Percentiles rank a stretch among this genome's conserved stretches.
Conservation (phyloP, 2,113 vertebrate genomes). For the Donacobius atricapilla region DNA sequence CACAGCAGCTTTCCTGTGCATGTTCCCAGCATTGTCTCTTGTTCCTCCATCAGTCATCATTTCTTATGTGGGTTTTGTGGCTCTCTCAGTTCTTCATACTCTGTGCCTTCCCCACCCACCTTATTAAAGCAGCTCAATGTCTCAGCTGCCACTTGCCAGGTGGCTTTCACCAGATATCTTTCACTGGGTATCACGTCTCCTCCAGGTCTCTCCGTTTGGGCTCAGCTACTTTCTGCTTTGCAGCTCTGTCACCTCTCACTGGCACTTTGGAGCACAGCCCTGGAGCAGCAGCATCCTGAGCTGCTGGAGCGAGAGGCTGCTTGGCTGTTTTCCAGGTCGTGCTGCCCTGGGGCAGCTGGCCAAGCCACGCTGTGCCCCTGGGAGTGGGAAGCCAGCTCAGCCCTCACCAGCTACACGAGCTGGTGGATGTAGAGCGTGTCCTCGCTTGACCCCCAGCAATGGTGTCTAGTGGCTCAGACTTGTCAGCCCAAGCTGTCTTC, state of each 20-base stretch:
- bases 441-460: rapidly evolving
- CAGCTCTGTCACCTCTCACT: not conserved
- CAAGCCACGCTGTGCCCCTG: rapidly evolving
- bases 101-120: not conserved
- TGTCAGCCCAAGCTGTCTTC: not conserved
- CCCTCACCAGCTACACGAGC: not conserved
- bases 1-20: not conserved
- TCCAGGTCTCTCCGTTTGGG: not conserved
- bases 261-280: not conserved
- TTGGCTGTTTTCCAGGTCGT: not conserved
- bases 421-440: not conserved
- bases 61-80: not conserved
- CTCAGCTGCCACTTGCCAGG: not conserved
- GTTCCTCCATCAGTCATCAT: not conserved
- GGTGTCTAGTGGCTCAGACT: not conserved
- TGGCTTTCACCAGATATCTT: not conserved
- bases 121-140: not conserved
- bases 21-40: not conserved
- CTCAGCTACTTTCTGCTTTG: not conserved
- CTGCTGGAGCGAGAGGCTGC: not conserved
- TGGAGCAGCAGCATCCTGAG: not conserved
- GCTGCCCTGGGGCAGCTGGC: not conserved
- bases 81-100: not conserved
- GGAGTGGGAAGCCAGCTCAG: not conserved
- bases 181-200: not conserved